These are phyloP conservation scores for Brenthis daphne DNA, from an alignment of 2,888 invertebrate genomes.

Conservation along the genomic window DNA sequence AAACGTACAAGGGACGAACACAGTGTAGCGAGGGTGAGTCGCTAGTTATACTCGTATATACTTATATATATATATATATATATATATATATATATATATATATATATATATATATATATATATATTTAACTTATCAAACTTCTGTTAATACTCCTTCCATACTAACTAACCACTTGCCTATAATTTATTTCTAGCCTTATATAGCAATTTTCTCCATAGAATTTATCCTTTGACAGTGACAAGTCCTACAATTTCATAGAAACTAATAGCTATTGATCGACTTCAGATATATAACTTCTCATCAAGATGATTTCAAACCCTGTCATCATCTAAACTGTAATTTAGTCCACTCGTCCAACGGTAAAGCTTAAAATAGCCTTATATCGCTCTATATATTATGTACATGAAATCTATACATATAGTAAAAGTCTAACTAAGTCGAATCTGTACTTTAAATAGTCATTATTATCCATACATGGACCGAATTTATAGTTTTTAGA, in stretches of 20 bases:
- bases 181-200: neutral
- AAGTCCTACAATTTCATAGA: conserved; percentile 17
- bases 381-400: neutral
- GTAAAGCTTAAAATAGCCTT: neutral
- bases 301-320: conserved; percentile 12
- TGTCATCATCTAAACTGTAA: conserved; percentile 16
- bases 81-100: neutral
- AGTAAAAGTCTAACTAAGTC: too few species aligned
- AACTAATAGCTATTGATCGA: conserved; percentile 15
- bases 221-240: conserved; percentile 12
- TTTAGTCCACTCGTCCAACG: conserved; percentile 2
- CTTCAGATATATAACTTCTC: conserved; percentile 14
- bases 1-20: too few species aligned
- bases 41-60: neutral
- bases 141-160: neutral
- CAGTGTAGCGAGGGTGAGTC: neutral
- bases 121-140: neutral
- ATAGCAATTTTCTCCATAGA: conserved; percentile 1
- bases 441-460: too few species aligned
- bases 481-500: too few species aligned
- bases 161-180: neutral
- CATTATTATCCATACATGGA: too few species aligned
- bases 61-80: neutral
- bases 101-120: neutral
- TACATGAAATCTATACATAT: neutral